Base-by-base conservation (phyloP, 2,888 invertebrate genomes). In the Apomyelois bistriatella region DNA sequence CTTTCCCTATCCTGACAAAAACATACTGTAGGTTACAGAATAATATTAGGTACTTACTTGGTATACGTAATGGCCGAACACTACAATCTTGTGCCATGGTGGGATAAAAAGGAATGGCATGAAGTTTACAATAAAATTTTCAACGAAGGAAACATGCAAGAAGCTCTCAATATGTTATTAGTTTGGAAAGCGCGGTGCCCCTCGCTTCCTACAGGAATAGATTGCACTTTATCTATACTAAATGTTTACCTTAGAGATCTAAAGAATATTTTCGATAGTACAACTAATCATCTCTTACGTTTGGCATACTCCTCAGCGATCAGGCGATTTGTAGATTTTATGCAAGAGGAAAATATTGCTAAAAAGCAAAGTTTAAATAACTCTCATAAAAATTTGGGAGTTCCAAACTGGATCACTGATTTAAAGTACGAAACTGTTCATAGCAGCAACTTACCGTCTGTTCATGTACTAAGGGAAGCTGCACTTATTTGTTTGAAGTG, bases 401-500 rank as follows among this genome's bases (percentile, higher is more conserved):
- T 97, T 38, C 96, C 97, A 0, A 92, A 93, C 56, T 96, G 96
- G 96, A 91, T 97, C 53, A 93, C 96, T 5, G 93, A 94, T 60
- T 76, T 97, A 49, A 90, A 97, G 51, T 96, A 97, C 74, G 94
- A 95, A 59, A 93, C 94, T 37, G 94, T 96, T 30, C 97, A 97
- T 74, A 92, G 92, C 52, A 91, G 93, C 59, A 90, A 91, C 56
- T 77, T 95, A 30, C 96, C 96, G 12, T 91, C 94, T 0, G 74
- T 94, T 28, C 84, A 85, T 41, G 79, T 93, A 48, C 81, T 97
- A 3, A 86, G 93, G 70, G 88, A 92, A 60, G 95, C 94, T 1
- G 83, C 93, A 16, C 72, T 88, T 22, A 91, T 93, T 65, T 91
- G 94, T 53, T 80, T 95, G 40, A 74, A 92, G 2, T 97, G 96